Evolutionary conservation across 2,888 invertebrate species (phyloP).

Genomic region (Apantesis nais): DNA sequence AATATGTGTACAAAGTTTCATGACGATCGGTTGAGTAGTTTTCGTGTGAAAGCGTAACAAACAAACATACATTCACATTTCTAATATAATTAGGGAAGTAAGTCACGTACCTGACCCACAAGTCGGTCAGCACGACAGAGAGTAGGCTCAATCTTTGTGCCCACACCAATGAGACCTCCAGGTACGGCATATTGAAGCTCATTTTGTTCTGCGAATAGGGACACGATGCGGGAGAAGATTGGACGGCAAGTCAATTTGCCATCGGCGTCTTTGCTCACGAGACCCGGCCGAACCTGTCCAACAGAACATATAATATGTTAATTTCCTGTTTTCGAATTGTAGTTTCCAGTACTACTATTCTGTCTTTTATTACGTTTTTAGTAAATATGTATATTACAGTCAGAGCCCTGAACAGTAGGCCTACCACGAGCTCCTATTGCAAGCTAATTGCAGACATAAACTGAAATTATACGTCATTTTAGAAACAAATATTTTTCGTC

Average conservation of each 20-base stretch:
- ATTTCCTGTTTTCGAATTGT: not conserved
- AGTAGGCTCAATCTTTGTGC: slow-evolving; percentile 99
- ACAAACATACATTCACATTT: too few relatives aligned
- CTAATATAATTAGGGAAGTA: not conserved
- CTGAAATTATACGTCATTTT: too few relatives aligned
- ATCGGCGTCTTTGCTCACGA: slow-evolving; percentile 98
- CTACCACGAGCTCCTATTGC: too few relatives aligned
- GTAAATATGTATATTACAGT: too few relatives aligned
- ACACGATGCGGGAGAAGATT: slow-evolving; percentile 98
- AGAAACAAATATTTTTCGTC: too few relatives aligned
- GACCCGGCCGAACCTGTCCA: slow-evolving; percentile 92
- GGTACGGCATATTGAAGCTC: slow-evolving; percentile 99
- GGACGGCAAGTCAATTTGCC: slow-evolving; percentile 98
- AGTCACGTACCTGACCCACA: slow-evolving; percentile 92
- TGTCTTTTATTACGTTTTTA: too few relatives aligned
- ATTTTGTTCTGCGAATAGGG: slow-evolving; percentile 99
- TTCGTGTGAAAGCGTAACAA: too few relatives aligned
- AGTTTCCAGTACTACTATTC: too few relatives aligned
- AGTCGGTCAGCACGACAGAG: slow-evolving; percentile 99
- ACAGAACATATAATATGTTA: not conserved
- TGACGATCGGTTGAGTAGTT: too few relatives aligned
- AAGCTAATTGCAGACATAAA: too few relatives aligned
- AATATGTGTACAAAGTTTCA: too few relatives aligned
- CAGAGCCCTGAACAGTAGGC: too few relatives aligned
- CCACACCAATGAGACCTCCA: slow-evolving; percentile 99